Evolutionary conservation across 2,797 vertebrate genomes (phyloP).

Genomic region (Alectoris magna): DNA sequence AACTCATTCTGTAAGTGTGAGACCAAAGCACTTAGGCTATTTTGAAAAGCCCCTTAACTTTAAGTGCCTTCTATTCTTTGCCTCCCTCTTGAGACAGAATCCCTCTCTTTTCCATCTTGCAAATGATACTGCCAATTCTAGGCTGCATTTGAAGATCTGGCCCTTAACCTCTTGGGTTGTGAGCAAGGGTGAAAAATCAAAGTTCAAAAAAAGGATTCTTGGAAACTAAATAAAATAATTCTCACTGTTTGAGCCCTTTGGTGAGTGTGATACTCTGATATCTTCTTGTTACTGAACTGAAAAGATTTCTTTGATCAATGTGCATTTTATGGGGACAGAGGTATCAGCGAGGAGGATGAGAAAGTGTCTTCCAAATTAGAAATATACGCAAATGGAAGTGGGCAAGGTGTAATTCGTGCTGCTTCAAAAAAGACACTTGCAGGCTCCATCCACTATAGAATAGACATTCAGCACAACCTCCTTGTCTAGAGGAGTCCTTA

Average conservation of each 20-base stretch:
- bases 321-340: neutral
- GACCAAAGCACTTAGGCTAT: neutral
- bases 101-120: neutral
- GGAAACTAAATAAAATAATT: neutral
- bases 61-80: neutral
- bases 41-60: neutral
- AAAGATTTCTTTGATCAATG: neutral
- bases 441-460: neutral
- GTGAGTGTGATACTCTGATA: rapidly evolving
- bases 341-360: neutral
- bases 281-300: neutral
- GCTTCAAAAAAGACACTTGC: neutral
- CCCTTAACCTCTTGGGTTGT: neutral
- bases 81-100: neutral
- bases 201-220: neutral
- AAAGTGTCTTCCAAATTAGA: neutral
- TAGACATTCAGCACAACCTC: neutral
- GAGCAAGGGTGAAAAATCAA: constrained; percentile 33
- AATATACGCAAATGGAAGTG: neutral
- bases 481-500: neutral
- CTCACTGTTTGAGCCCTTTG: neutral
- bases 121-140: neutral
- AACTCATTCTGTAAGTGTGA: neutral
- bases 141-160: constrained; percentile 18
- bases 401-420: neutral